A percentile compares a stretch with the other conserved stretches of the same genome.
phyloP scores from a whole-genome alignment of 1,140 invertebrate species.

The Drosophila pseudoobscura region DNA sequence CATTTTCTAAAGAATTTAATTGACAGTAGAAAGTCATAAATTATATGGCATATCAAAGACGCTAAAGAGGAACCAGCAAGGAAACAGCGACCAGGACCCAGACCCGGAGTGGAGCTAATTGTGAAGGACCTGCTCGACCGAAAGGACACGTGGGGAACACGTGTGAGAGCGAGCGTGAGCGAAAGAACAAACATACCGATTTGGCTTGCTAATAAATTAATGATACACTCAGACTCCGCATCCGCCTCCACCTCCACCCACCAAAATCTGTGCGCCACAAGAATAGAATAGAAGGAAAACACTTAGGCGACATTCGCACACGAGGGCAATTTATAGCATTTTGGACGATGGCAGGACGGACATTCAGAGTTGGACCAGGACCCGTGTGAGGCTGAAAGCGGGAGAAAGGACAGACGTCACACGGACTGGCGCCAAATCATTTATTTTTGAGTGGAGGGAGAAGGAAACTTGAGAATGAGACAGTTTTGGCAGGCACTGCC shows the following conservation, averaged over 20 bases:
- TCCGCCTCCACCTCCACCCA: background rate
- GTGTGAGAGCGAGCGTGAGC: conserved; percentile 43
- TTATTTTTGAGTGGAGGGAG: conserved; percentile 23
- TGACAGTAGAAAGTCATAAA: conserved; percentile 79
- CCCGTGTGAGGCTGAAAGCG: conserved; percentile 27
- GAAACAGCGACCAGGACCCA: conserved; percentile 16
- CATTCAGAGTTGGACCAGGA: conserved; percentile 14
- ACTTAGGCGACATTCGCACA: conserved; percentile 52
- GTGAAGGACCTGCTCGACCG: conserved; percentile 23
- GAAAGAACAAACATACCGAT: conserved; percentile 62
- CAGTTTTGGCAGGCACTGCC: background rate
- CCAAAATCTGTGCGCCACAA: conserved; percentile 56
- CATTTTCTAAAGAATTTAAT: conserved; percentile 81
- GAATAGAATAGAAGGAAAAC: conserved; percentile 59
- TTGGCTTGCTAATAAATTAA: conserved; percentile 81
- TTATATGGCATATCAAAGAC: conserved; percentile 57
- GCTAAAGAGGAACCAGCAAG: background rate
- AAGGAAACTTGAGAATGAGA: conserved; percentile 18
- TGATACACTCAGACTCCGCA: conserved; percentile 54
- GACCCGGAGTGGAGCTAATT: conserved; percentile 39
- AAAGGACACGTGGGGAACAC: conserved; percentile 20
- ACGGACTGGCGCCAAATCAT: conserved; percentile 33
- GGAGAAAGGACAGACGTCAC: conserved; percentile 30
- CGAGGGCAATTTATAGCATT: conserved; percentile 53
- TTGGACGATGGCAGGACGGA: conserved; percentile 25